Evolutionary conservation across 2,888 invertebrate species (phyloP).

Genomic region (Ellobium chinense): DNA sequence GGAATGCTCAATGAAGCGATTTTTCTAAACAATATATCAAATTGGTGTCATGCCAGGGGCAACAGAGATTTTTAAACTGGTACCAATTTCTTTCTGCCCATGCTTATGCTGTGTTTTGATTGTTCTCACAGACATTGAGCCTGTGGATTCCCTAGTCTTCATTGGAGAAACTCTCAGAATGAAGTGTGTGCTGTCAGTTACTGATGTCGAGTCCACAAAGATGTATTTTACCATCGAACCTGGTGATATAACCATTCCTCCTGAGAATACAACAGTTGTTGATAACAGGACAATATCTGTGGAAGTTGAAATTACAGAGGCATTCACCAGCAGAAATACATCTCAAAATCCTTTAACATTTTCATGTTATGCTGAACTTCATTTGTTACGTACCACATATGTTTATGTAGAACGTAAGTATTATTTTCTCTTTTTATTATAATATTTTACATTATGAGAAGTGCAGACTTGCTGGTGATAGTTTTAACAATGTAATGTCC

Average conservation of each 20-base stretch:
- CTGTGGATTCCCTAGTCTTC: slow-evolving; percentile 2
- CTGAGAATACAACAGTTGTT: neutral
- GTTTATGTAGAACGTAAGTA: slow-evolving; percentile 23
- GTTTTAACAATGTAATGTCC: no score
- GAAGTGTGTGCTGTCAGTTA: neutral
- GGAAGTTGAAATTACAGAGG: neutral
- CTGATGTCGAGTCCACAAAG: neutral
- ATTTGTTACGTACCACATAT: neutral
- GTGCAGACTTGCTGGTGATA: no score
- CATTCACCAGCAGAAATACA: neutral
- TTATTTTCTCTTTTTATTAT: no score
- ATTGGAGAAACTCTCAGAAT: slow-evolving; percentile 1
- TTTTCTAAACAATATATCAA: no score
- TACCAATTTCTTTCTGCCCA: no score
- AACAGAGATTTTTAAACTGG: no score
- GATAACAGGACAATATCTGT: neutral
- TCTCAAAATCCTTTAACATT: no score
- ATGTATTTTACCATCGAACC: neutral
- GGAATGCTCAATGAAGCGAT: no score
- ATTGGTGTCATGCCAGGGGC: no score
- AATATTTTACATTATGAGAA: no score
- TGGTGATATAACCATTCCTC: neutral
- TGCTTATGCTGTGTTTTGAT: neutral
- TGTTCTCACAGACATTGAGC: neutral
- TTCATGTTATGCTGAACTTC: neutral